These are phyloP conservation scores for Megalopta genalis DNA, from an alignment of 1,140 invertebrate genomes.

Conservation along the genomic window DNA sequence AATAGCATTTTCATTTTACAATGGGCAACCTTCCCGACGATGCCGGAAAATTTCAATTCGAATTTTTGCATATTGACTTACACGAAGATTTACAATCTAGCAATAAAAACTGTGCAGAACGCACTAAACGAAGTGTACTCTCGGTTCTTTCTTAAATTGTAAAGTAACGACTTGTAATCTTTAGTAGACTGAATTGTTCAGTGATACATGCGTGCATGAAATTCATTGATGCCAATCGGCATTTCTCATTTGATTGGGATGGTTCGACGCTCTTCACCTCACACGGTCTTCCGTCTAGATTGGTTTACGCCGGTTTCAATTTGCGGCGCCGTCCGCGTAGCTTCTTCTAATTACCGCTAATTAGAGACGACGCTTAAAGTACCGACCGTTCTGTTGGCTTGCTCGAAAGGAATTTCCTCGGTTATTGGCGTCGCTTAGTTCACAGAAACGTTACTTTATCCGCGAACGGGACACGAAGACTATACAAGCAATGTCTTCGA, in stretches of 20 bases:
- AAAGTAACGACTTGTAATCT: too few species aligned
- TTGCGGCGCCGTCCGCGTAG: slow-evolving; percentile 55
- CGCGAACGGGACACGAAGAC: slow-evolving; percentile 4
- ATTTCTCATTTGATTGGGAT: slow-evolving; percentile 64
- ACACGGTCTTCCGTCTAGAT: slow-evolving; percentile 21
- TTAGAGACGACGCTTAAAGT: slow-evolving; percentile 45
- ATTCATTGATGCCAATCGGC: slow-evolving; percentile 51
- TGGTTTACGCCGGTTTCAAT: slow-evolving; percentile 50
- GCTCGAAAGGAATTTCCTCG: slow-evolving; percentile 40
- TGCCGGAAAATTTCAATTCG: too few species aligned
- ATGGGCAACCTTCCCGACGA: too few species aligned
- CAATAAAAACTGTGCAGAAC: too few species aligned
- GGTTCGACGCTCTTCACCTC: slow-evolving; percentile 13
- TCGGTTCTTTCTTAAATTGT: too few species aligned
- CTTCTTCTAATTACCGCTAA: slow-evolving; percentile 65
- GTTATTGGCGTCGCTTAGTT: slow-evolving; percentile 31
- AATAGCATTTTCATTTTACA: too few species aligned
- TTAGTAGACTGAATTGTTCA: too few species aligned
- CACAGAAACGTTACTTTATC: slow-evolving; percentile 30
- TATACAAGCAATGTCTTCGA: background rate
- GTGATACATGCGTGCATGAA: slow-evolving; percentile 20
- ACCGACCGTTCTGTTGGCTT: slow-evolving; percentile 12
- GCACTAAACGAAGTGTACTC: too few species aligned
- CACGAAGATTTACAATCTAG: too few species aligned
- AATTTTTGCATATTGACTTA: too few species aligned